Evolutionary conservation across 2,888 invertebrate genomes (phyloP).

Genomic region (Calameuta filiformis): DNA sequence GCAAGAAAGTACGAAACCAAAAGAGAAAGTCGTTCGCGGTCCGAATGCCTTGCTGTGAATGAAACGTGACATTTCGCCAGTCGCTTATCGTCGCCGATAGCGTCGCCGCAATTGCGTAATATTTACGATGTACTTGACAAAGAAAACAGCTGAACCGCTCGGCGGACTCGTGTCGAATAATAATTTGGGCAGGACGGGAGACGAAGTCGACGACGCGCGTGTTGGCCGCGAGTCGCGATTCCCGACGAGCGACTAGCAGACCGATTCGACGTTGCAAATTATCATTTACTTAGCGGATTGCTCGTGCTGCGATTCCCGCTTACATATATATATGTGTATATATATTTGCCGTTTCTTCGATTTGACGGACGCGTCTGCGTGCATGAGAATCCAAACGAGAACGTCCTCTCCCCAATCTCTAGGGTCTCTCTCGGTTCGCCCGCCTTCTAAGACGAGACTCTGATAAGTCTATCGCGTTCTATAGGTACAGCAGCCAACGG

Average conservation of each 20-base stretch:
- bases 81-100: constrained; percentile 11
- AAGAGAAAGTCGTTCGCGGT: background rate
- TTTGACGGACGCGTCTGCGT: too few relatives aligned
- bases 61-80: constrained; percentile 3
- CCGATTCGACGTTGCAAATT: too few relatives aligned
- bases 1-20: background rate
- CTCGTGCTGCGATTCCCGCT: background rate
- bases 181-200: background rate
- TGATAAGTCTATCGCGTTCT: too few relatives aligned
- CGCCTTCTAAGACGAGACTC: too few relatives aligned
- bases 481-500: too few relatives aligned
- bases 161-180: background rate
- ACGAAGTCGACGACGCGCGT: too few relatives aligned
- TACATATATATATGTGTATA: too few relatives aligned
- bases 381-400: too few relatives aligned
- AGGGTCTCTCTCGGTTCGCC: background rate
- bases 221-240: too few relatives aligned
- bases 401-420: too few relatives aligned
- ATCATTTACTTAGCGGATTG: background rate
- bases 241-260: too few relatives aligned
- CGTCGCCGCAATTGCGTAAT: background rate
- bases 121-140: constrained; percentile 6
- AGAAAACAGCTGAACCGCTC: background rate
- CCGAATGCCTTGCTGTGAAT: background rate
- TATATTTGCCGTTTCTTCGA: too few relatives aligned